Conservation (phyloP, 2,113 vertebrate genomes). For the Dipodomys merriami region DNA sequence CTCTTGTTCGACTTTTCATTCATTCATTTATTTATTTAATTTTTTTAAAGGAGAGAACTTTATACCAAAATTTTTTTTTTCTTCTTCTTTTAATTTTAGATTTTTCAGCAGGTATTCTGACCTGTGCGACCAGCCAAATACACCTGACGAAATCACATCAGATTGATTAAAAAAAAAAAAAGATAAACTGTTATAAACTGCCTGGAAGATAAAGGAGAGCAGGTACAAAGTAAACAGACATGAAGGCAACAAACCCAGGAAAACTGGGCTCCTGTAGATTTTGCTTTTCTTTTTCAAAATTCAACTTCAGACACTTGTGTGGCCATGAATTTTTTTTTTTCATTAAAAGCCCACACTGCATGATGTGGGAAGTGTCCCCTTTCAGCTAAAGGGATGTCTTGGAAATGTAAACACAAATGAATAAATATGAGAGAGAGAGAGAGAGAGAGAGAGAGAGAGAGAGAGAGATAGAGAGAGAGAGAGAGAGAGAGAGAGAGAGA, state of each 20-base stretch:
- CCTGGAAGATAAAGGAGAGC: constrained; percentile 74
- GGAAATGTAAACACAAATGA: constrained; percentile 81
- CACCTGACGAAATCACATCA: constrained; percentile 63
- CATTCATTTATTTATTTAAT: too few species aligned
- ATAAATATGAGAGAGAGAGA: constrained; percentile 73
- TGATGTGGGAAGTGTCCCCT: constrained; percentile 73
- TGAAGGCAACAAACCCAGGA: constrained; percentile 53
- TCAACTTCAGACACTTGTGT: constrained; percentile 71
- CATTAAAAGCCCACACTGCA: constrained; percentile 77
- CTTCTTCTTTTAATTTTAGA: constrained; percentile 28
- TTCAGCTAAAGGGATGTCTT: constrained; percentile 81
- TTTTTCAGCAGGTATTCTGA: constrained; percentile 85
- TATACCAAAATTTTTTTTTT: constrained; percentile 53
- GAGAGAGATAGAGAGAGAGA: constrained; percentile 40
- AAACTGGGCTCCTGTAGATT: background rate
- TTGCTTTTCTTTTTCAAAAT: constrained; percentile 80
- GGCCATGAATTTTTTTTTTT: constrained; percentile 75
- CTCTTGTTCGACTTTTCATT: background rate
- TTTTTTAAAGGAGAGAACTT: constrained; percentile 73
- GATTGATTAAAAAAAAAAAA: constrained; percentile 64
- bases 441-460: background rate
- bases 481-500: background rate
- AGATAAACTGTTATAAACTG: constrained; percentile 67
- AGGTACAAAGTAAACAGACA: constrained; percentile 72
- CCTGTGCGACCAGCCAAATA: constrained; percentile 70